A percentile compares a stretch with the other conserved stretches of the same genome.
Evolutionary conservation across 2,888 invertebrate genomes (phyloP).

Genomic region (Mythimna pallens): DNA sequence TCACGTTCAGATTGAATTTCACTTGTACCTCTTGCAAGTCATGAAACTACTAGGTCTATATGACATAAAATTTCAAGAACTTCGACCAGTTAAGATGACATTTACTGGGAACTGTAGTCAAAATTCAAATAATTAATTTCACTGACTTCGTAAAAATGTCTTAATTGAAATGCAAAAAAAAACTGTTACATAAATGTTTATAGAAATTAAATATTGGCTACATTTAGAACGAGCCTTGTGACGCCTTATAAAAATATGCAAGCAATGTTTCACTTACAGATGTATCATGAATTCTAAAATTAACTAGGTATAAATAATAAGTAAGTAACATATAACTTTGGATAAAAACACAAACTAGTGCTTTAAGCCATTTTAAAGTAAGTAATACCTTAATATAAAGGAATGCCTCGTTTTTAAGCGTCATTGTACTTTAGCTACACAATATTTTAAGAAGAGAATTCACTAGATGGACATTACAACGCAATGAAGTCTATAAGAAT

Average conservation of each 20-base stretch:
- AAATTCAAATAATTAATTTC: neutral
- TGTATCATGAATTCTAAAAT: neutral
- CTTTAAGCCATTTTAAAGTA: neutral
- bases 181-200: neutral
- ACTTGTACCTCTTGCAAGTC: neutral
- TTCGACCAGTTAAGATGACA: neutral
- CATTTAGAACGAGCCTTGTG: neutral
- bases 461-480: neutral
- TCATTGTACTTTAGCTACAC: neutral
- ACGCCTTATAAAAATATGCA: conserved; percentile 1
- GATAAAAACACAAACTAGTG: neutral
- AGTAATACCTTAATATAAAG: neutral
- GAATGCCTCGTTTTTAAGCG: neutral
- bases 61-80: neutral
- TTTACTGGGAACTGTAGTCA: neutral
- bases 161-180: neutral
- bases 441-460: neutral
- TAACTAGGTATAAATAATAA: neutral
- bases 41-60: neutral
- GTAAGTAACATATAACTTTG: neutral
- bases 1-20: neutral
- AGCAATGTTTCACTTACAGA: conserved; percentile 5
- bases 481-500: too few relatives aligned
- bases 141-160: neutral
- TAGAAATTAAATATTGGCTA: neutral